phyloP scores from a whole-genome alignment of 2,888 invertebrate genomes.

The Hartigia nigra region DNA sequence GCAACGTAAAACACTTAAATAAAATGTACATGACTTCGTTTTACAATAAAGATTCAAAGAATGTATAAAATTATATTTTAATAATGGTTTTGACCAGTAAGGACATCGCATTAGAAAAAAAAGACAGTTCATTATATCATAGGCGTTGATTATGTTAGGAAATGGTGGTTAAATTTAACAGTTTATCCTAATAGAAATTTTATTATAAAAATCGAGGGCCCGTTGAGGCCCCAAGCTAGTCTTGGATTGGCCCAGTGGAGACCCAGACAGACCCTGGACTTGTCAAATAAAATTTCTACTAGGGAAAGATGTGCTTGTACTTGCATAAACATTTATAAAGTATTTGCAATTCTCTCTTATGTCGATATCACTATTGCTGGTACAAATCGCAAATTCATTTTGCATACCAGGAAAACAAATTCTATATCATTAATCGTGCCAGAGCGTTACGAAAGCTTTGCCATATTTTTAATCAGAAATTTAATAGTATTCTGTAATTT shows the following conservation, averaged over 20 bases:
- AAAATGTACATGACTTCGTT: not conserved
- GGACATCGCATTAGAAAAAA: constrained; percentile 1
- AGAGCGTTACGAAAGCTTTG: not conserved
- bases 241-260: not conserved
- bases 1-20: constrained; percentile 23
- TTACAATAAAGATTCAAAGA: not conserved
- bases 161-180: not conserved
- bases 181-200: not conserved
- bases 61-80: not conserved
- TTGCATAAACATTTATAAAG: not conserved
- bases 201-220: not conserved
- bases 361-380: not conserved
- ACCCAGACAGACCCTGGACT: not conserved
- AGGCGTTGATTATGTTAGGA: constrained; percentile 2
- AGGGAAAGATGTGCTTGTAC: not conserved
- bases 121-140: constrained; percentile 3
- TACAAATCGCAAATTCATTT: not conserved
- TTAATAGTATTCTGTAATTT: not conserved
- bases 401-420: not conserved
- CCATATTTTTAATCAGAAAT: not conserved
- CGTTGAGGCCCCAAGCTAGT: not conserved
- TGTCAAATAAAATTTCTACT: not conserved
- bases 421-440: not conserved
- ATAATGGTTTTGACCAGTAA: not conserved
- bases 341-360: not conserved